Conservation (phyloP, 1,140 invertebrate genomes). For the Lucilia cuprina region DNA sequence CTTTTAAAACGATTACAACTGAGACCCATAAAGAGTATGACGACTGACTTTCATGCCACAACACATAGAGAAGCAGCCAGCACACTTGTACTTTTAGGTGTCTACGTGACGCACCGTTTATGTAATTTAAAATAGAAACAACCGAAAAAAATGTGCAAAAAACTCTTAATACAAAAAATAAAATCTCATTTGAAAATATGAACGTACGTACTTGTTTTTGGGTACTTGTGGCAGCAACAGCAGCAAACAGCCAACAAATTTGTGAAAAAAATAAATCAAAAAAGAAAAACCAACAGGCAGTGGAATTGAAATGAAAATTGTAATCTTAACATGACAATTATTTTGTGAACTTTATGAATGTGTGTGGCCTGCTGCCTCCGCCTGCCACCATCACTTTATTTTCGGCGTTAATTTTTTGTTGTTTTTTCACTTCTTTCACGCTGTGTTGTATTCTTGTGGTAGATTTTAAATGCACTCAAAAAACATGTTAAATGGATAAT, state of each 20-base stretch:
- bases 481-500: constrained; percentile 30
- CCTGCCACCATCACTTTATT: background rate
- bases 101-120: constrained; percentile 31
- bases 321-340: constrained; percentile 31
- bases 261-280: background rate
- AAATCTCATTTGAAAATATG: background rate
- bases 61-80: background rate
- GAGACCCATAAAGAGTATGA: background rate
- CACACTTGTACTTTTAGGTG: background rate
- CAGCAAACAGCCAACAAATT: background rate
- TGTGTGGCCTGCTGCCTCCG: background rate
- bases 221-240: background rate
- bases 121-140: constrained; percentile 30
- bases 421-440: background rate
- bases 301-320: constrained; percentile 12
- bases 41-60: background rate
- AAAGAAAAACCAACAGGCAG: background rate
- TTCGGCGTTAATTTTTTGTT: background rate
- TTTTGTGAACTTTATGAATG: constrained; percentile 13
- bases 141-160: background rate
- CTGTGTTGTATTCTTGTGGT: background rate
- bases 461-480: constrained; percentile 22
- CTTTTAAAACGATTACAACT: background rate
- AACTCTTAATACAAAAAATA: background rate
- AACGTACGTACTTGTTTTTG: background rate